Evolutionary conservation across 1,140 invertebrate species (phyloP).

Genomic region (Augochlora pura): DNA sequence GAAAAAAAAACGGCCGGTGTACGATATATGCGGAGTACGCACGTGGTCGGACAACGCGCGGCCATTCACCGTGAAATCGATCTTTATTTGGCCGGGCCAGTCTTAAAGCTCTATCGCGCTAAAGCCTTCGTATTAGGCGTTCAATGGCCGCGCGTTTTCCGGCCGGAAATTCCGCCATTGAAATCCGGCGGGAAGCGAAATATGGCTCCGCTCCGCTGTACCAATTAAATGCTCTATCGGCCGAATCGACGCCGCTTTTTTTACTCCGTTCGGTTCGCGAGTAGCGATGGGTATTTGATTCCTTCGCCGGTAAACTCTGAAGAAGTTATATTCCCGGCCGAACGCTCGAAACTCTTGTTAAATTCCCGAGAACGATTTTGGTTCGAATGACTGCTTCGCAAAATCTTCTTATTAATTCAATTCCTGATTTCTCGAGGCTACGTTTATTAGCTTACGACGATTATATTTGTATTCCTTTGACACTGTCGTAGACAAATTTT

Average conservation of each 20-base stretch:
- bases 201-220: slow-evolving; percentile 35
- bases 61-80: slow-evolving; percentile 33
- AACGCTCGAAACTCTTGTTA: background rate
- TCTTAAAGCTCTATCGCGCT: slow-evolving; percentile 48
- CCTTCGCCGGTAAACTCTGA: background rate
- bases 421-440: no score
- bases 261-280: slow-evolving; percentile 8
- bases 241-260: slow-evolving; percentile 32
- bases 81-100: slow-evolving; percentile 29
- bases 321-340: background rate
- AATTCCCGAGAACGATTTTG: background rate
- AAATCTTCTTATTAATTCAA: no score
- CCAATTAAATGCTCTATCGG: slow-evolving; percentile 60
- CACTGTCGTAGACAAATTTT: no score
- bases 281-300: slow-evolving; percentile 26
- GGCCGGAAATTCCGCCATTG: slow-evolving; percentile 47
- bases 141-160: slow-evolving; percentile 26
- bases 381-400: no score
- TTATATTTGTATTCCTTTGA: no score
- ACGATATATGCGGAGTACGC: background rate
- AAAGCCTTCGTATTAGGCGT: slow-evolving; percentile 50
- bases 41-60: slow-evolving; percentile 11
- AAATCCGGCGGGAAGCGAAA: slow-evolving; percentile 48
- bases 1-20: background rate
- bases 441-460: no score